Evolutionary conservation across 2,113 vertebrate genomes (phyloP).

Genomic region (Anguilla japonica): DNA sequence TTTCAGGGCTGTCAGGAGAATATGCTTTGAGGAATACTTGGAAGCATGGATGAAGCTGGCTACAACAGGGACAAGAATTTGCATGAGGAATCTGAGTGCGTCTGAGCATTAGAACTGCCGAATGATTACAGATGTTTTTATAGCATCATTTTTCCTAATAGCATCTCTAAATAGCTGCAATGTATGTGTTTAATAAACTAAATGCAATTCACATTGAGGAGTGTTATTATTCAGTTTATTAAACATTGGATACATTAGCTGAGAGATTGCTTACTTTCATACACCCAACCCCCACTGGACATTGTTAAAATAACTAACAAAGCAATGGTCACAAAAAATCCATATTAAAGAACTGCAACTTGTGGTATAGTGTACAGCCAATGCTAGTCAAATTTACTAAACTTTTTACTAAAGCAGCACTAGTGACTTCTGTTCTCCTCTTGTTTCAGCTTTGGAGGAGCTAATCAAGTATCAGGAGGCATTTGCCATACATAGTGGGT

Average conservation of each 20-base stretch:
- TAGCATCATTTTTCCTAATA: no score
- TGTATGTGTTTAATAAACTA: neutral
- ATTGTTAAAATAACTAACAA: no score
- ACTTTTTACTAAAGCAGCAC: no score
- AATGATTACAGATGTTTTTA: no score
- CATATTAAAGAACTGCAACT: no score
- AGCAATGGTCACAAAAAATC: no score
- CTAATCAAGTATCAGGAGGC: slow-evolving; percentile 9
- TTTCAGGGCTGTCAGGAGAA: slow-evolving; percentile 15
- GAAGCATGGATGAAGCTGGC: slow-evolving; percentile 20
- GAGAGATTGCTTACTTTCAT: no score
- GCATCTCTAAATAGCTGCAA: neutral
- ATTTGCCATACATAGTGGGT: slow-evolving; percentile 3
- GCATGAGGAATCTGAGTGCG: slow-evolving; percentile 13
- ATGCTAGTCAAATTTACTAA: no score
- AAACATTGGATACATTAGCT: no score
- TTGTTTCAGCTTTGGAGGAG: slow-evolving; percentile 17
- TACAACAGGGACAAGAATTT: slow-evolving; percentile 17
- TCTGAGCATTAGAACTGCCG: neutral
- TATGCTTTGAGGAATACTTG: slow-evolving; percentile 32
- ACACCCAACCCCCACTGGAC: no score
- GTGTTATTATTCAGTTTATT: no score
- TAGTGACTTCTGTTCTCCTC: neutral
- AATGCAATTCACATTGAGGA: neutral
- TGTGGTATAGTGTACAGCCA: no score